Conservation (phyloP, 2,113 vertebrate genomes). For the Grallaria varia region DNA sequence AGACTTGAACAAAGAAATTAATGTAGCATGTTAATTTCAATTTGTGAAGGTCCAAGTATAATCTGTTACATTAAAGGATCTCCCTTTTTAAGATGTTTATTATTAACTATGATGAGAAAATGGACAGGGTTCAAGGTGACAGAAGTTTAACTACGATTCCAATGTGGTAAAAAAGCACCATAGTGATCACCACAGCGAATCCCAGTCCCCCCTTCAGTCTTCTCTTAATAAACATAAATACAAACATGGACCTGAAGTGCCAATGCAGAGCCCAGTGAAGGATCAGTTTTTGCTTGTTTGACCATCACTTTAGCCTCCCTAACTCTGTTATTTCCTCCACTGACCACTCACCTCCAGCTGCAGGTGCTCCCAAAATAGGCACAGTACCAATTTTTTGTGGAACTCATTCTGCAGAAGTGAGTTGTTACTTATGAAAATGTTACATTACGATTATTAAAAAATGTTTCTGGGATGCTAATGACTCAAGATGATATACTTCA, state of each 20-base stretch:
- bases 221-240: neutral
- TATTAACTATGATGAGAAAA: neutral
- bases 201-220: neutral
- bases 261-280: neutral
- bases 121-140: neutral
- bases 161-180: neutral
- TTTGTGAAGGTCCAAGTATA: neutral
- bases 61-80: neutral
- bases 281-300: neutral
- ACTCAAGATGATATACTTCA: neutral
- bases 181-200: neutral
- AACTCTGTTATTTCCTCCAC: neutral
- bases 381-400: neutral
- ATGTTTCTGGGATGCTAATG: neutral
- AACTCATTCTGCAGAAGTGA: neutral
- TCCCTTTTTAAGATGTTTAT: conserved; percentile 1
- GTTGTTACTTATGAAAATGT: neutral
- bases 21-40: neutral
- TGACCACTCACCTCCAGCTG: neutral
- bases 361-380: neutral
- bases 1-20: conserved; percentile 13
- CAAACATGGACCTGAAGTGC: neutral
- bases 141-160: neutral
- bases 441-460: neutral
- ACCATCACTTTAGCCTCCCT: neutral